phyloP scores from a whole-genome alignment of 2,888 invertebrate species.

The Drosophila mayaguana region DNA sequence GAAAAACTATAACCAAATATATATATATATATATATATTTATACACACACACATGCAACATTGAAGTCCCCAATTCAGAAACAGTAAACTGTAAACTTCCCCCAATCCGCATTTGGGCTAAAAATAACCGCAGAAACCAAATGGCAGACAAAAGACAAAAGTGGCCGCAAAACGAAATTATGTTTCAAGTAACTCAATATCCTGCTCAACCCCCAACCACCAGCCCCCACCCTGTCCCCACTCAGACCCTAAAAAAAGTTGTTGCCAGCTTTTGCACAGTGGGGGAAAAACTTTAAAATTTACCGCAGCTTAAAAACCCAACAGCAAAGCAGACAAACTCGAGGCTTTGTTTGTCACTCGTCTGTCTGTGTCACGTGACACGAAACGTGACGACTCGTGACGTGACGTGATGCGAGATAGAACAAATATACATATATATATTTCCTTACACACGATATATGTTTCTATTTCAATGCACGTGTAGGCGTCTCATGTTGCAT shows the following conservation, averaged over 20 bases:
- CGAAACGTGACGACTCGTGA: constrained; percentile 38
- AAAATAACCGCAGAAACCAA: constrained; percentile 70
- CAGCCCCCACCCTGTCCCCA: background rate
- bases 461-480: background rate
- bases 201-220: constrained; percentile 27
- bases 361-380: constrained; percentile 76
- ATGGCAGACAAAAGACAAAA: constrained; percentile 59
- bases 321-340: constrained; percentile 30
- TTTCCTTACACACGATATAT: background rate
- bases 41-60: constrained; percentile 5
- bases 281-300: constrained; percentile 63
- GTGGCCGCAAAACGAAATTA: constrained; percentile 75
- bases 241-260: constrained; percentile 12
- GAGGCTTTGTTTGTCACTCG: constrained; percentile 68
- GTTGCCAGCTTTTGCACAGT: constrained; percentile 11
- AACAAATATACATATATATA: constrained; percentile 8
- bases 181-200: constrained; percentile 76
- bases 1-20: constrained; percentile 61
- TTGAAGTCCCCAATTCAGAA: constrained; percentile 3
- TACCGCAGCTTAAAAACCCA: constrained; percentile 63
- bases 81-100: constrained; percentile 13
- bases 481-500: constrained; percentile 64
- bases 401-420: constrained; percentile 32
- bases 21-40: background rate
- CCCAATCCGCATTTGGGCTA: constrained; percentile 42